Evolutionary conservation across 2,797 vertebrate species (phyloP).

Genomic region (Parauchenoglanis ngamensis): DNA sequence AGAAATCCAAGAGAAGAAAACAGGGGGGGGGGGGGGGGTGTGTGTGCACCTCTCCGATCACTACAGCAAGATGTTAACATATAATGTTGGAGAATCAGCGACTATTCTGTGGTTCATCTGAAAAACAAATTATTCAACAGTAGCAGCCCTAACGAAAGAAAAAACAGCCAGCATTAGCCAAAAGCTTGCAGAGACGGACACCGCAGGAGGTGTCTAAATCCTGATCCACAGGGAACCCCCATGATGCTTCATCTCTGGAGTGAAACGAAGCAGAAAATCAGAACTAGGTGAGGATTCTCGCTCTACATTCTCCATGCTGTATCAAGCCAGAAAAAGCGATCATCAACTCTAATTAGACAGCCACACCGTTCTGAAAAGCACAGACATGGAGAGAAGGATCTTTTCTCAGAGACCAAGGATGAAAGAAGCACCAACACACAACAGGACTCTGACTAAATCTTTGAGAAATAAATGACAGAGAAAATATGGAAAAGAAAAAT

Average conservation of each 20-base stretch:
- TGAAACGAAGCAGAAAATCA: constrained; percentile 38
- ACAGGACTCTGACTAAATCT: constrained; percentile 48
- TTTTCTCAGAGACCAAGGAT: constrained; percentile 41
- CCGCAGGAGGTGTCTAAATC: background rate
- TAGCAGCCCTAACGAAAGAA: background rate
- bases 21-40: too few species aligned
- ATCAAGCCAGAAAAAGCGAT: constrained; percentile 32
- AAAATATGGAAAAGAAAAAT: background rate
- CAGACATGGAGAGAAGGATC: constrained; percentile 9
- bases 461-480: background rate
- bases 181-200: constrained; percentile 12
- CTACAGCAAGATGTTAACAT: background rate
- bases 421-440: constrained; percentile 26
- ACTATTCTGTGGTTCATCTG: background rate
- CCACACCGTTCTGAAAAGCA: background rate
- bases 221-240: background rate
- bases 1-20: background rate
- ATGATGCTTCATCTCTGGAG: background rate
- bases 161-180: background rate
- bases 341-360: constrained; percentile 26
- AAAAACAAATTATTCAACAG: background rate
- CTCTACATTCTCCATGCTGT: background rate
- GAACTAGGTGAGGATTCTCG: constrained; percentile 13
- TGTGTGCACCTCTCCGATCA: background rate
- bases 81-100: background rate